These are phyloP conservation scores for Platysternon megacephalum DNA, from an alignment of 2,113 vertebrate species.

Conservation along the genomic window DNA sequence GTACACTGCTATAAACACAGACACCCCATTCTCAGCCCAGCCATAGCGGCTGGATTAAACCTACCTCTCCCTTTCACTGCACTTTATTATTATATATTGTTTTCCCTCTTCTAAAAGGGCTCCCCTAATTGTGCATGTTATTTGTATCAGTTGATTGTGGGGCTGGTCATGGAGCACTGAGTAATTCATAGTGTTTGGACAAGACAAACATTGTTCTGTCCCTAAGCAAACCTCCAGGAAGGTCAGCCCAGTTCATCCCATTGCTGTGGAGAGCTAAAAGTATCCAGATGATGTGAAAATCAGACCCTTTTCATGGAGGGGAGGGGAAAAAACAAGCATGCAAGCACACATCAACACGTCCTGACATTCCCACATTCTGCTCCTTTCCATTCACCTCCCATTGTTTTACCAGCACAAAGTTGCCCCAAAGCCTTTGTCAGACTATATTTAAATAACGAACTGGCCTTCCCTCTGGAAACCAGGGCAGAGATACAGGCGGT, in stretches of 20 bases:
- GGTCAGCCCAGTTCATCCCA: conserved; percentile 74
- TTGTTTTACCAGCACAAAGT: not conserved
- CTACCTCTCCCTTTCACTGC: not conserved
- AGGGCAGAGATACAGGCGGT: not conserved
- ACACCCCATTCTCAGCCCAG: not conserved
- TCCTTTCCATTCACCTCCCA: not conserved
- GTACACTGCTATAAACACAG: not conserved
- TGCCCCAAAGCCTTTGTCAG: not conserved
- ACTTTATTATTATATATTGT: not conserved
- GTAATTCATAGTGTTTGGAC: conserved; percentile 76
- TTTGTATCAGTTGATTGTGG: conserved; percentile 70
- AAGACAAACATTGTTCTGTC: conserved; percentile 78
- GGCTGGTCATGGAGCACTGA: conserved; percentile 61
- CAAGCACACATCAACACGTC: not conserved
- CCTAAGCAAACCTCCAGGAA: conserved; percentile 75
- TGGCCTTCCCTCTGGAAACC: not conserved
- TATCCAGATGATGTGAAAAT: conserved; percentile 77
- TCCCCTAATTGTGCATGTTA: conserved; percentile 65
- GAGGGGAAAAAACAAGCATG: conserved; percentile 18
- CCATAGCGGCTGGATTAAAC: not conserved
- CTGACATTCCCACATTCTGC: not conserved
- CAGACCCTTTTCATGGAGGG: conserved; percentile 48
- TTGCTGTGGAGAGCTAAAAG: conserved; percentile 56
- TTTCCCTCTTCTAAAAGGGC: not conserved
- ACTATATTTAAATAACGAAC: conserved; percentile 14